Conservation (phyloP, 2,888 invertebrate genomes). For the Fissipunctia ypsillon region DNA sequence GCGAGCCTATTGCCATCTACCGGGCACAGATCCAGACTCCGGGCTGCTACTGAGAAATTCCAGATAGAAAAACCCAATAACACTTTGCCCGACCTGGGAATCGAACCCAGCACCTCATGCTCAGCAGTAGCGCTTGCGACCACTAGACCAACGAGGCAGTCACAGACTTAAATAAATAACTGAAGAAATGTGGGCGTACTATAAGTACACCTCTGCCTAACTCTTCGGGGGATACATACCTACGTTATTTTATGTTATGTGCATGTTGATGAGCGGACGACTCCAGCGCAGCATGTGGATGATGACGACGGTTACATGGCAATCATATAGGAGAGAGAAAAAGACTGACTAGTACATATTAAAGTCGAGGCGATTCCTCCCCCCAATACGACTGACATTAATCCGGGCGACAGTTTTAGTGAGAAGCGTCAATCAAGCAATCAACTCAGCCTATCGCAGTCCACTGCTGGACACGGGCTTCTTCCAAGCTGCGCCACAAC, state of each 20-base stretch:
- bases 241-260: no score
- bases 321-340: conserved; percentile 4
- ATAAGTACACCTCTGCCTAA: background rate
- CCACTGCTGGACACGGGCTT: background rate
- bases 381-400: conserved; percentile 1
- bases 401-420: background rate
- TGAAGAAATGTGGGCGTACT: no score
- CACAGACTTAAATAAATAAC: no score
- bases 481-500: background rate
- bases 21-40: no score
- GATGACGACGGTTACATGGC: background rate
- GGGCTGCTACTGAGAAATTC: no score
- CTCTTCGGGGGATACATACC: background rate
- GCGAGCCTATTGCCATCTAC: no score
- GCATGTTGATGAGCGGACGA: background rate
- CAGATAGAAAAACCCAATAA: no score
- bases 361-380: background rate
- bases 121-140: no score
- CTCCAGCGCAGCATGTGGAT: conserved; percentile 2
- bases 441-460: background rate
- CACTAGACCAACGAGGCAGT: no score
- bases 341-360: conserved; percentile 11
- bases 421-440: background rate
- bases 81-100: no score
- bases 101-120: no score